Evolutionary conservation across 35 echinoderm and acorn worm species (phyloP).

Genomic region (Heliocidaris erythrogramma): DNA sequence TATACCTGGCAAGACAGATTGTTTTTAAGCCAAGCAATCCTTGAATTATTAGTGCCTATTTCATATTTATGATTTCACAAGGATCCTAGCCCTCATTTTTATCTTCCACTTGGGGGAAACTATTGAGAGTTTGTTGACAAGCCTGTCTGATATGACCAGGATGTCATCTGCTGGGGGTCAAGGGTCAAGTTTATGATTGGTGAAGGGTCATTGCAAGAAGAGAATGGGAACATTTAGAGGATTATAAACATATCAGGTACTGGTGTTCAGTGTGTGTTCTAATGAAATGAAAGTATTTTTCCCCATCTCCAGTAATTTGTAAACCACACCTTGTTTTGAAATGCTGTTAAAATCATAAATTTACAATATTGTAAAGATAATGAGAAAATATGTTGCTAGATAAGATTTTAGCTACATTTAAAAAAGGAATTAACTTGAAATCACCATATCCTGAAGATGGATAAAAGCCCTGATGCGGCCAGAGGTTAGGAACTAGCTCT

Average conservation of each 20-base stretch:
- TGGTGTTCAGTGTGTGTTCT: background rate
- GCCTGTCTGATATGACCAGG: background rate
- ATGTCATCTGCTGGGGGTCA: background rate
- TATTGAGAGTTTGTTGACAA: background rate
- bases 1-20: background rate
- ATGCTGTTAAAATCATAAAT: too few species aligned
- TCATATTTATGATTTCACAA: background rate
- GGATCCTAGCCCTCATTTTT: background rate
- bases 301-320: background rate
- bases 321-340: background rate
- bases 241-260: background rate
- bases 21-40: background rate
- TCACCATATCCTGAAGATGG: too few species aligned
- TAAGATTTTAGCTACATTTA: too few species aligned
- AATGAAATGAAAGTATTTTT: background rate
- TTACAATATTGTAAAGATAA: too few species aligned
- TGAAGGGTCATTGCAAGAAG: background rate
- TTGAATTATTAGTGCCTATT: background rate
- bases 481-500: too few species aligned
- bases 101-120: conserved; percentile 8
- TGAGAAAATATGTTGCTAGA: too few species aligned
- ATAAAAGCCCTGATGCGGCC: too few species aligned
- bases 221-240: background rate
- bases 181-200: conserved; percentile 8
- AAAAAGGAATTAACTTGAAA: too few species aligned